These are phyloP conservation scores for Sinocyclocheilus maitianheensis DNA, from an alignment of 2,113 vertebrate species.

Conservation along the genomic window DNA sequence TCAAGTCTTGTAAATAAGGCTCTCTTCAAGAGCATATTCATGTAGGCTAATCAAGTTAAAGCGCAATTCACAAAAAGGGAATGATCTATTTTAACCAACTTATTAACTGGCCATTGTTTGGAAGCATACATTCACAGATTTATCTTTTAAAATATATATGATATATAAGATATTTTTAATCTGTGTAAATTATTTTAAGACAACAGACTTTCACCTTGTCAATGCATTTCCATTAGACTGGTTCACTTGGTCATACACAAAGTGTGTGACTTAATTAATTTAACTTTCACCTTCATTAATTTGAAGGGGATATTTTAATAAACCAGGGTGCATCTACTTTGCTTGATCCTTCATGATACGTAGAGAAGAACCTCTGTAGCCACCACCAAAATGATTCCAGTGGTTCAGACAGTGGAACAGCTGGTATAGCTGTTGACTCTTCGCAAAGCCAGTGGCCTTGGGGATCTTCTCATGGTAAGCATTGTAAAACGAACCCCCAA, in stretches of 20 bases:
- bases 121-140: not conserved
- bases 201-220: not conserved
- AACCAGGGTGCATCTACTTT: constrained; percentile 67
- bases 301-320: not conserved
- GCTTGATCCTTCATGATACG: constrained; percentile 84
- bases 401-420: constrained; percentile 95
- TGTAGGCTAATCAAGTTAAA: not conserved
- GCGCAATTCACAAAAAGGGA: constrained; percentile 8
- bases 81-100: not conserved
- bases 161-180: not conserved
- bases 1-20: not conserved
- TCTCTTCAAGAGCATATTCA: not conserved
- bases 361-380: constrained; percentile 84
- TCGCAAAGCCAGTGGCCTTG: constrained; percentile 84
- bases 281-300: not conserved
- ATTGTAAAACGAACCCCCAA: too few species aligned
- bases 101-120: not conserved
- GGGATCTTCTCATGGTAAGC: constrained; percentile 69
- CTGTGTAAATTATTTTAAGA: not conserved
- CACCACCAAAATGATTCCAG: constrained; percentile 94
- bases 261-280: too few species aligned
- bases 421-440: constrained; percentile 86
- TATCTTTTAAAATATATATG: not conserved
- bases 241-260: too few species aligned
- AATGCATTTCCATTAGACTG: not conserved